A percentile compares a stretch with the other conserved stretches of the same genome.
Conservation (phyloP, 2,888 invertebrate species). For the Nysson spinosus region DNA sequence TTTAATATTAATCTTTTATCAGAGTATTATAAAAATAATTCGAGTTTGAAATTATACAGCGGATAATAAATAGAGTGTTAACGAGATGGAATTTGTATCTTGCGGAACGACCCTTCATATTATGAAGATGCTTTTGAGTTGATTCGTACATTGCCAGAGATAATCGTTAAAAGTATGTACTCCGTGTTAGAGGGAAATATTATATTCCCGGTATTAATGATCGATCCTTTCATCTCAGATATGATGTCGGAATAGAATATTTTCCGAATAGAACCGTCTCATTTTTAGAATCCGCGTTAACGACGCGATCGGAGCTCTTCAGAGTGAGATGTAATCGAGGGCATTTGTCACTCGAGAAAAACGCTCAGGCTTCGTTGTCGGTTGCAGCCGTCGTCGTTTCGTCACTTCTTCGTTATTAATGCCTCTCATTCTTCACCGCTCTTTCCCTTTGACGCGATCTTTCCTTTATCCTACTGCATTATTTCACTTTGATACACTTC, state of each 20-base stretch:
- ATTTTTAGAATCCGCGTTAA: conserved; percentile 15
- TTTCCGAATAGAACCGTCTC: conserved; percentile 6
- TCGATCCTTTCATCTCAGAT: conserved; percentile 24
- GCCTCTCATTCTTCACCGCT: conserved; percentile 21
- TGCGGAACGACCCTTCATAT: too few relatives aligned
- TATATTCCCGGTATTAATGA: conserved; percentile 35
- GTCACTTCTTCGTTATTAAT: conserved; percentile 40
- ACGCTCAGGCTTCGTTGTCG: conserved; percentile 56
- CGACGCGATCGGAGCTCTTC: conserved; percentile 36
- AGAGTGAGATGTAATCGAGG: conserved; percentile 50
- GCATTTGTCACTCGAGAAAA: conserved; percentile 67
- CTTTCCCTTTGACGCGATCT: conserved; percentile 14
- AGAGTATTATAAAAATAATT: too few relatives aligned
- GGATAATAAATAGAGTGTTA: too few relatives aligned
- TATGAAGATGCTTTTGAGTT: too few relatives aligned
- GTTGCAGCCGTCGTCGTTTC: conserved; percentile 49
- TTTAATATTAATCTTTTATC: too few relatives aligned
- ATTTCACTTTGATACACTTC: conserved; percentile 15
- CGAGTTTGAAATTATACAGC: too few relatives aligned
- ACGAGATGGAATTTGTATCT: too few relatives aligned
- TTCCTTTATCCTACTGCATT: background rate
- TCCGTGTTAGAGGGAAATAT: too few relatives aligned
- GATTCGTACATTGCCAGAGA: too few relatives aligned
- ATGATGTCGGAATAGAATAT: conserved; percentile 23
- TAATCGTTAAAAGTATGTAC: too few relatives aligned